Evolutionary conservation across 2,888 invertebrate genomes (phyloP), one percentile per base, ranked within the genome.

Genomic region (Adelphocoris suturalis): DNA sequence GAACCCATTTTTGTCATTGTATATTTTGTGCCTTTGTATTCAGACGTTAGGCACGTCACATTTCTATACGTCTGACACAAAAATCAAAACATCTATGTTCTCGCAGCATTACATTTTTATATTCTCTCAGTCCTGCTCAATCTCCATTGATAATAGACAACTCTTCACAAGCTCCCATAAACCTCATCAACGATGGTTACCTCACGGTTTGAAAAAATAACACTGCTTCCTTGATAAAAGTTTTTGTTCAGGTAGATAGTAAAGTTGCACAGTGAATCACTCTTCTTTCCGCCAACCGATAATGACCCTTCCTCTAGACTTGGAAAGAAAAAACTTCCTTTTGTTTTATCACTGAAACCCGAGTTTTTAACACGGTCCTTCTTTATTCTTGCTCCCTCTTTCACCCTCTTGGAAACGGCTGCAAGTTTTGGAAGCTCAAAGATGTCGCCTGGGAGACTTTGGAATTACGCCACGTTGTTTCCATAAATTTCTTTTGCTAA

Each of bases 181-280:
- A 11, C 16, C 52, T 16, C 16, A 9, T 23, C 68, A 68, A 68
- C 68, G 27, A 23, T 23, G 23, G 12, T 12, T 7, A 68, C 68
- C 23, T 68, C 68, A 23, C 27, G 23, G 68, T 23, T 9, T 68
- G 11, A 11, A 27, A 61, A 68, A 68, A 68, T 13, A 52, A 52
- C 68, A 23, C 23, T 23, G 23, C 19, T 19, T 68, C 68, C 2
- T 1, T 68, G 68, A 68, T 68, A 68, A 68, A 68, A 68, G 68
- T 68, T 68, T n/a, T 68, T 23, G 27, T 23, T 68, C 23, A 23
- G 68, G 68, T 68, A 68, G 68, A 68, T 68, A 68, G 68, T 12
- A 68, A 68, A 68, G 68, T 68, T 68, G 23, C 68, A 68, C 68
- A 68, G 68, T 68, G 68, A 68, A 68, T 68, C 68, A 68, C 68